Conservation (phyloP, 2,797 vertebrate species). For the Catamblyrhynchus diadema region DNA sequence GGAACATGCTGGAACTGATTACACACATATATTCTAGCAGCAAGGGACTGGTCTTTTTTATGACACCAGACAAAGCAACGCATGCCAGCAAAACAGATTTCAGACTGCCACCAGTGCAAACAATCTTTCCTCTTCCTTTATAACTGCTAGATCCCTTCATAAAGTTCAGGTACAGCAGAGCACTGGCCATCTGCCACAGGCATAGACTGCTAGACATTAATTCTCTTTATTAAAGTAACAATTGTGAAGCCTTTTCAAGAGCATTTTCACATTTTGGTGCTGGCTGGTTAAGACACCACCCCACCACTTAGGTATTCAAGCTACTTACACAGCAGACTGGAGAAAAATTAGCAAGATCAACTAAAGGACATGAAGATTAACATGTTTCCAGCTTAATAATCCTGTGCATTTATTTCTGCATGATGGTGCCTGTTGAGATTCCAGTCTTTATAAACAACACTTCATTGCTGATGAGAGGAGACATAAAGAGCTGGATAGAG, state of each 20-base stretch:
- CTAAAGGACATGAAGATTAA: not conserved
- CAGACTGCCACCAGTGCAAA: not conserved
- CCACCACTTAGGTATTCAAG: not conserved
- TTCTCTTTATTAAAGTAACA: not conserved
- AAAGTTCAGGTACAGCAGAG: not conserved
- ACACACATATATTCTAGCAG: not conserved
- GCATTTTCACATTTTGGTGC: not conserved
- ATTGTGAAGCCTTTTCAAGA: not conserved
- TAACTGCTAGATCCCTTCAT: not conserved
- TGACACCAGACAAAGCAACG: not conserved
- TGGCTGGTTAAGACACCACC: not conserved
- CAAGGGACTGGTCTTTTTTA: not conserved
- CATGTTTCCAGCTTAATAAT: not conserved
- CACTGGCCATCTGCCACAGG: not conserved
- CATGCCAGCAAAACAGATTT: not conserved
- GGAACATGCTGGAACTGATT: not conserved
- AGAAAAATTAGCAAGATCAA: not conserved
- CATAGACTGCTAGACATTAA: not conserved
- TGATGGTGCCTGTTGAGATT: not conserved
- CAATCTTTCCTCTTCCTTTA: not conserved
- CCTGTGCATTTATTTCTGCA: not conserved
- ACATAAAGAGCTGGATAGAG: not conserved
- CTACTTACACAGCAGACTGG: not conserved
- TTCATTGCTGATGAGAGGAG: not conserved
- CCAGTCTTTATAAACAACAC: not conserved